phyloP scores from a whole-genome alignment of 2,113 vertebrate genomes.

The Neoarius graeffei region DNA sequence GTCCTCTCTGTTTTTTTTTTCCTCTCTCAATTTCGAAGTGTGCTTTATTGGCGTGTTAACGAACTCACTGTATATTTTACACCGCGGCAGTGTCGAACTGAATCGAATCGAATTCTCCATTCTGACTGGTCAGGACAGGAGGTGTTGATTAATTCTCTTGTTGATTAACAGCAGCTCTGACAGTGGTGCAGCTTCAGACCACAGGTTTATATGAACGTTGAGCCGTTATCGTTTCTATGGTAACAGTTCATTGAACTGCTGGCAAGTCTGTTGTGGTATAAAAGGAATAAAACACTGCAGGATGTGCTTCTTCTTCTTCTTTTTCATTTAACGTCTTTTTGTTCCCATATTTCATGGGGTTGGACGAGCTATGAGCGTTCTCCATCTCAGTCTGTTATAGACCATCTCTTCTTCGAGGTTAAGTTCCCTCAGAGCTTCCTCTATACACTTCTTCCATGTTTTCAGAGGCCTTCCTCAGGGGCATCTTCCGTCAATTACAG shows the following conservation, averaged over 20 bases:
- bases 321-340: no score
- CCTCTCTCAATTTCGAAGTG: conserved; percentile 30
- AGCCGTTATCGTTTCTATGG: not conserved
- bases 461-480: no score
- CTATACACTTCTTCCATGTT: no score
- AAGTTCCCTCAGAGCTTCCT: no score
- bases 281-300: not conserved
- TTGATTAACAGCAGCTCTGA: not conserved
- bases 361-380: no score
- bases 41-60: not conserved
- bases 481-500: no score
- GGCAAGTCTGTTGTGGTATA: no score
- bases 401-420: no score
- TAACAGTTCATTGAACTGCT: not conserved
- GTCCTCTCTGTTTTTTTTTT: conserved; percentile 34
- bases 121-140: not conserved
- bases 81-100: rapidly evolving
- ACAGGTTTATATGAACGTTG: not conserved
- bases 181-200: not conserved
- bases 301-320: not conserved
- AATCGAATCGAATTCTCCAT: not conserved
- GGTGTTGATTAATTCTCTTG: not conserved
- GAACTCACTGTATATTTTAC: not conserved
- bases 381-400: no score
- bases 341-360: no score